A percentile compares a stretch with the other conserved stretches of the same genome.
These are phyloP conservation scores for Oostethus manadensis DNA, from an alignment of 2,113 vertebrate species.

Conservation along the genomic window DNA sequence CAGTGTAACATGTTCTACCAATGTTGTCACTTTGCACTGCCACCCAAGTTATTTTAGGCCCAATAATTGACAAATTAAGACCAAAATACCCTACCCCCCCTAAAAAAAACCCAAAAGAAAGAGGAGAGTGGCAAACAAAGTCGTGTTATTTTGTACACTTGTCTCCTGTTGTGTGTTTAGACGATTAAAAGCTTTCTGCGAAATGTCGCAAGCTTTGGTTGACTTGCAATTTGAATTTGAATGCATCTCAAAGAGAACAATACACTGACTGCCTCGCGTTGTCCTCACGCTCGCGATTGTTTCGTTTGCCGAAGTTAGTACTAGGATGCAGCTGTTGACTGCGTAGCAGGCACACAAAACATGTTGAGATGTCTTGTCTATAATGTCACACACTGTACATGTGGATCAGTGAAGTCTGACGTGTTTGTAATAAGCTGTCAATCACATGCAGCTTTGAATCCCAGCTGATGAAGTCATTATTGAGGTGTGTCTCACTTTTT, in stretches of 20 bases:
- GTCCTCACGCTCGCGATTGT: constrained; percentile 2
- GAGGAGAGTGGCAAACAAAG: constrained; percentile 33
- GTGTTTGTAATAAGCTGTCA: no score
- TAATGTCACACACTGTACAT: neutral
- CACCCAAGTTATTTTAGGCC: constrained; percentile 55
- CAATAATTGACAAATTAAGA: constrained; percentile 59
- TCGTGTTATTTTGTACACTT: constrained; percentile 37
- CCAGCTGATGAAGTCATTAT: no score
- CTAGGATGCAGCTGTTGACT: constrained; percentile 2
- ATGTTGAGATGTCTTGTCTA: neutral
- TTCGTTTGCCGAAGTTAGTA: neutral
- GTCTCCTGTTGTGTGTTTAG: constrained; percentile 48
- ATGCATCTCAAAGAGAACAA: constrained; percentile 32
- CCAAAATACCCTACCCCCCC: constrained; percentile 36
- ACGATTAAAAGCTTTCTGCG: constrained; percentile 41
- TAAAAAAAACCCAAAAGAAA: constrained; percentile 26
- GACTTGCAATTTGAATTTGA: constrained; percentile 39
- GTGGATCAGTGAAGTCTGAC: neutral
- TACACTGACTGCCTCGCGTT: constrained; percentile 13
- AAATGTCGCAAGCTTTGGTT: constrained; percentile 28
- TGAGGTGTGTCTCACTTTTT: no score
- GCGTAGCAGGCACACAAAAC: neutral
- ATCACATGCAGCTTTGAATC: no score
- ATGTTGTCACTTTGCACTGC: constrained; percentile 45
- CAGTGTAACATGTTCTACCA: constrained; percentile 47